These are phyloP conservation scores for Malachius bipustulatus DNA, from an alignment of 2,888 invertebrate species.

Conservation along the genomic window DNA sequence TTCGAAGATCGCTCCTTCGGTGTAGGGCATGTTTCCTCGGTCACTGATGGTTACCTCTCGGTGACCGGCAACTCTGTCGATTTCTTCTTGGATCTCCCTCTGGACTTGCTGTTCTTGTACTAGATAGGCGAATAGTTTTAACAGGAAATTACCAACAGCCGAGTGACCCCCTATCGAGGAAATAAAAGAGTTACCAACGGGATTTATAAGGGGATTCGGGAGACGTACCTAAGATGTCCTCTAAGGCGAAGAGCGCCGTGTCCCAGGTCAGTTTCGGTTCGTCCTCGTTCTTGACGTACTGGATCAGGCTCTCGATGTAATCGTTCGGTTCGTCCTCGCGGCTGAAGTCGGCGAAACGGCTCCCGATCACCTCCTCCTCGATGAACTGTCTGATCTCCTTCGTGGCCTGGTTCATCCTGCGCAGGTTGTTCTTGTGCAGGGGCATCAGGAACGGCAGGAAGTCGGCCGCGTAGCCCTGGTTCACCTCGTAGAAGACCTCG, in stretches of 20 bases:
- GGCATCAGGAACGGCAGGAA: constrained; percentile 74
- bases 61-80: constrained; percentile 44
- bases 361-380: constrained; percentile 54
- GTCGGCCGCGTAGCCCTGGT: constrained; percentile 78
- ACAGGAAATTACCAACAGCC: constrained; percentile 73
- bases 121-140: constrained; percentile 60
- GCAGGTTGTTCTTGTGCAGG: constrained; percentile 56
- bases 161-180: constrained; percentile 87
- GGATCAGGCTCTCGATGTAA: constrained; percentile 67
- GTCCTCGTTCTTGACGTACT: constrained; percentile 42
- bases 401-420: constrained; percentile 57
- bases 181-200: too few species aligned
- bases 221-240: constrained; percentile 79
- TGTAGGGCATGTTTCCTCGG: constrained; percentile 58
- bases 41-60: constrained; percentile 53
- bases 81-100: constrained; percentile 54
- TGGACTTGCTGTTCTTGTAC: constrained; percentile 55
- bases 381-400: constrained; percentile 61
- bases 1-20: constrained; percentile 71
- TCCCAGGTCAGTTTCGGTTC: constrained; percentile 57
- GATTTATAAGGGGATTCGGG: too few species aligned
- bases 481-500: constrained; percentile 85
- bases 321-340: constrained; percentile 56
- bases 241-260: constrained; percentile 68
- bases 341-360: constrained; percentile 28